Evolutionary conservation across 2,113 vertebrate species (phyloP).

Genomic region (Microtus ochrogaster): DNA sequence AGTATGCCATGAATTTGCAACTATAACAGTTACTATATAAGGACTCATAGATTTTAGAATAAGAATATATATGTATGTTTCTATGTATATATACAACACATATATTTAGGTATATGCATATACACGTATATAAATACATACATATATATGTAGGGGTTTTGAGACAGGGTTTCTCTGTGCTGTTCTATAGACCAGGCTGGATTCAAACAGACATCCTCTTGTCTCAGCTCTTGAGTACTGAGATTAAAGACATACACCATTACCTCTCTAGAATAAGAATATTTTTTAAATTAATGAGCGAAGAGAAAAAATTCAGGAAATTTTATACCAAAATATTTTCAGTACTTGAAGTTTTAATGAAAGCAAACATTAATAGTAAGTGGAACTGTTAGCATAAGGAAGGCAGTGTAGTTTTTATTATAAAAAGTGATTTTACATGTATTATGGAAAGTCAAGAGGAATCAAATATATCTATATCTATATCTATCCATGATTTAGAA

Average conservation of each 20-base stretch:
- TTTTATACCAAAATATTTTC: neutral
- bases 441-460: neutral
- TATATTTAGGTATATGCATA: neutral
- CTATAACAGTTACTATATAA: neutral
- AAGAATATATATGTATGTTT: neutral
- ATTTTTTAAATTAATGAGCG: neutral
- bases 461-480: no score
- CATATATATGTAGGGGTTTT: no score
- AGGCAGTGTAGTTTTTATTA: neutral
- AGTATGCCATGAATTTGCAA: neutral
- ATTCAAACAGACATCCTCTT: neutral
- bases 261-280: neutral
- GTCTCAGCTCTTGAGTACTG: neutral
- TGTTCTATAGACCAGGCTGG: neutral
- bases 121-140: no score
- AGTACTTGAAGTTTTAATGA: neutral
- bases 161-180: neutral
- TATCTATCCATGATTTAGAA: neutral
- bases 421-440: neutral
- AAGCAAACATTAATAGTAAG: neutral
- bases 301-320: conserved; percentile 12
- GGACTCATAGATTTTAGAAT: neutral
- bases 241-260: neutral
- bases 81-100: no score
- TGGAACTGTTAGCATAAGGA: neutral